Conservation (phyloP, 2,113 vertebrate genomes). For the Austrofundulus limnaeus region DNA sequence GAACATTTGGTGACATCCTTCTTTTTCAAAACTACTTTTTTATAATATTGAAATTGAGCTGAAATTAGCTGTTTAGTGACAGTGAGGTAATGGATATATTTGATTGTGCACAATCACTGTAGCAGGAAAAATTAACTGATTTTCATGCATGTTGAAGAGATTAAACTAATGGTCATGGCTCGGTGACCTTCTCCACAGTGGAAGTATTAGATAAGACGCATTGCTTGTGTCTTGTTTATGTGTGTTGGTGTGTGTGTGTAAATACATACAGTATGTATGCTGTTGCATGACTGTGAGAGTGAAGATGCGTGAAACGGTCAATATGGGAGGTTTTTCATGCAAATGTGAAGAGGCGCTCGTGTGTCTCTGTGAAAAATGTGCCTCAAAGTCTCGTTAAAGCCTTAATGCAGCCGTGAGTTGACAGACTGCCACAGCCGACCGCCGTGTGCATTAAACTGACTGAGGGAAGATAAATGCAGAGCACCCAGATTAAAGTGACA, state of each 20-base stretch:
- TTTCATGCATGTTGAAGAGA: slow-evolving; percentile 18
- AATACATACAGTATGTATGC: slow-evolving; percentile 20
- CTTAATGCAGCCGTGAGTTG: slow-evolving; percentile 58
- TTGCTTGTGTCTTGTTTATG: not conserved
- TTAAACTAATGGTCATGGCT: slow-evolving; percentile 7
- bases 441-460: slow-evolving; percentile 66
- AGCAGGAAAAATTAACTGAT: not conserved
- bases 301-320: slow-evolving; percentile 27
- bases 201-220: slow-evolving; percentile 31
- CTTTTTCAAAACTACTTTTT: not conserved
- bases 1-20: no score
- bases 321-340: slow-evolving; percentile 23
- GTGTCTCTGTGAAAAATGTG: slow-evolving; percentile 43
- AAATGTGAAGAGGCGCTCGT: slow-evolving; percentile 18
- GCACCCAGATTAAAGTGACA: slow-evolving; percentile 67
- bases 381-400: slow-evolving; percentile 48
- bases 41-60: not conserved
- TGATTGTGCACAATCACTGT: not conserved
- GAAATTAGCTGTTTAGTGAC: no score
- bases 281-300: slow-evolving; percentile 12
- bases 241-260: slow-evolving; percentile 5
- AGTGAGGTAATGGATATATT: slow-evolving; percentile 2
- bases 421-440: slow-evolving; percentile 57
- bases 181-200: not conserved
- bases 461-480: slow-evolving; percentile 60